Conservation (phyloP, 30 jellyfish, hydroid and myxozoan genomes). For the Hydractinia symbiolongicarpus region DNA sequence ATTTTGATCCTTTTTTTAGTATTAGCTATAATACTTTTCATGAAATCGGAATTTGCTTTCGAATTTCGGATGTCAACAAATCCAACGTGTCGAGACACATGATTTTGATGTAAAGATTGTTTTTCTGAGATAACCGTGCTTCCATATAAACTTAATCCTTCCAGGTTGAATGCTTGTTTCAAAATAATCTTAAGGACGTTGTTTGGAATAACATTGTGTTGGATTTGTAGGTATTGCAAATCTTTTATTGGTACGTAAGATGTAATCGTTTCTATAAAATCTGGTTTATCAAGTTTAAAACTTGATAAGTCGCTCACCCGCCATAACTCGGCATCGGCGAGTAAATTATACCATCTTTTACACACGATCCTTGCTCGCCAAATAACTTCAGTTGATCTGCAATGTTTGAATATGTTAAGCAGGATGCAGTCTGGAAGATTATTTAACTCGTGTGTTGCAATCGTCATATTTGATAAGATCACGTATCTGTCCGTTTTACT, state of each 20-base stretch:
- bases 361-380: conserved; percentile 19
- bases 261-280: neutral
- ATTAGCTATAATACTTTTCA: neutral
- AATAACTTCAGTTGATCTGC: neutral
- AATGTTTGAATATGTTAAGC: neutral
- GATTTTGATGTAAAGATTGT: neutral
- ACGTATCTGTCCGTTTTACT: too few relatives aligned
- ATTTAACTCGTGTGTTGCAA: neutral
- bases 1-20: neutral
- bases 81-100: neutral
- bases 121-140: neutral
- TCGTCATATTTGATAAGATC: too few relatives aligned
- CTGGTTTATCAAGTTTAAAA: conserved; percentile 6
- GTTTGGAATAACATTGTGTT: neutral
- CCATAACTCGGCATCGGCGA: conserved; percentile 28
- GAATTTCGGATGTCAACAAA: conserved; percentile 14
- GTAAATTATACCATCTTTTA: conserved; percentile 14
- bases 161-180: neutral
- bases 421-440: conserved; percentile 3
- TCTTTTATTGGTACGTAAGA: neutral
- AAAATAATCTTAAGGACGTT: neutral
- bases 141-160: neutral
- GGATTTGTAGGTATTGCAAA: conserved; percentile 13
- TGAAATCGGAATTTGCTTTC: conserved; percentile 5
- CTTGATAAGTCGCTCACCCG: neutral